These are phyloP conservation scores for Phalacrocorax aristotelis DNA, from an alignment of 2,113 vertebrate species.

Conservation along the genomic window DNA sequence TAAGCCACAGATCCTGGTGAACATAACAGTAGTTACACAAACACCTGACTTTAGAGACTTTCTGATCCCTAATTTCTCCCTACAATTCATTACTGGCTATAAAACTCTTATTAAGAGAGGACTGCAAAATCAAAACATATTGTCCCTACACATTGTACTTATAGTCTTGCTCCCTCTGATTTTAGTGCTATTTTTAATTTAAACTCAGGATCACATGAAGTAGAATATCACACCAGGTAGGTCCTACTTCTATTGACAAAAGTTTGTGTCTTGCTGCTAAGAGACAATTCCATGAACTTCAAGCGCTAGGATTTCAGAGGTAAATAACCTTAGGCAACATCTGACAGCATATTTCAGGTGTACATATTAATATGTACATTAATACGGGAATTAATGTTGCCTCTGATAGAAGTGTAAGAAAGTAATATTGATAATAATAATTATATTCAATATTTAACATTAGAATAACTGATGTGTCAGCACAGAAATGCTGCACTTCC, in stretches of 20 bases:
- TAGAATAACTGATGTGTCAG: conserved; percentile 19
- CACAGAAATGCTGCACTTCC: not conserved
- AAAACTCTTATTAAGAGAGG: not conserved
- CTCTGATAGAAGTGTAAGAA: not conserved
- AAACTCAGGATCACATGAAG: not conserved
- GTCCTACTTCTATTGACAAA: not conserved
- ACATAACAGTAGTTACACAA: not conserved
- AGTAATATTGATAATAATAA: not conserved
- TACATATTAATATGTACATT: not conserved
- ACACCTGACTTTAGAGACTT: not conserved
- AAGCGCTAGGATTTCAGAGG: not conserved
- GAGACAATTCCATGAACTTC: not conserved
- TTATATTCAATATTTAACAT: not conserved
- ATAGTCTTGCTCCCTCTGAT: not conserved
- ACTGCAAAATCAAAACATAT: not conserved
- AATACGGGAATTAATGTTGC: not conserved
- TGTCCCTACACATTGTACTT: not conserved
- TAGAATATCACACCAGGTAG: not conserved
- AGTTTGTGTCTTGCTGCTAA: not conserved
- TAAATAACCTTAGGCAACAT: not conserved
- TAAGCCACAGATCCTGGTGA: not conserved
- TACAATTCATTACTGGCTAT: not conserved
- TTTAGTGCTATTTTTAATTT: not conserved
- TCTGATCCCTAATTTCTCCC: not conserved
- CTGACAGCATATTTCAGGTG: not conserved